Percentiles rank a stretch among this genome's conserved stretches.
Evolutionary conservation across 2,888 invertebrate genomes (phyloP).

Genomic region (Carterocephalus palaemon): DNA sequence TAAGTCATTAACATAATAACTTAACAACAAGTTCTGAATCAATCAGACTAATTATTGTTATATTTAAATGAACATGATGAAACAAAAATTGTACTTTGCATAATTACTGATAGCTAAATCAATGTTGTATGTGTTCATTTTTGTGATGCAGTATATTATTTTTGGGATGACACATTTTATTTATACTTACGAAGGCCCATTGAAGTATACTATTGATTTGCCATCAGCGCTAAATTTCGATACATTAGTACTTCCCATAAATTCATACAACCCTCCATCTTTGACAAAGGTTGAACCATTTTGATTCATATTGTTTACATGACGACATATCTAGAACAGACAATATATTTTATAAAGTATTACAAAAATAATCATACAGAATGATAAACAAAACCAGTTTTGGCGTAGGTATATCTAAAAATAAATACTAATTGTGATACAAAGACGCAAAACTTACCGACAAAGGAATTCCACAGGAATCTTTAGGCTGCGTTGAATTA

Average conservation of each 20-base stretch:
- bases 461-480: conserved; percentile 45
- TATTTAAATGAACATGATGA: too few species aligned
- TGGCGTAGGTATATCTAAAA: conserved; percentile 10
- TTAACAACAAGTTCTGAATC: too few species aligned
- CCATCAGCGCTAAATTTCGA: conserved; percentile 51
- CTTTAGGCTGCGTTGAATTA: conserved; percentile 36
- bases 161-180: too few species aligned
- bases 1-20: too few species aligned
- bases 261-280: conserved; percentile 45
- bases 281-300: conserved; percentile 32
- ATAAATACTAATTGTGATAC: conserved; percentile 24
- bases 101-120: too few species aligned
- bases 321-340: conserved; percentile 56
- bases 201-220: conserved; percentile 49
- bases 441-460: conserved; percentile 60
- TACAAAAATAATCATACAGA: conserved; percentile 6
- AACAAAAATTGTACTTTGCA: too few species aligned
- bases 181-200: conserved; percentile 63
- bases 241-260: conserved; percentile 46
- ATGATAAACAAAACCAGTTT: conserved; percentile 16
- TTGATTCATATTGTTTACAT: conserved; percentile 40
- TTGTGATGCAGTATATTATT: too few species aligned
- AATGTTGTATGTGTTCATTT: too few species aligned
- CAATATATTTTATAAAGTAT: background rate
- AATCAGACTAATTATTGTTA: too few species aligned